phyloP scores from a whole-genome alignment of 1,140 invertebrate species.

The Anastrepha ludens region DNA sequence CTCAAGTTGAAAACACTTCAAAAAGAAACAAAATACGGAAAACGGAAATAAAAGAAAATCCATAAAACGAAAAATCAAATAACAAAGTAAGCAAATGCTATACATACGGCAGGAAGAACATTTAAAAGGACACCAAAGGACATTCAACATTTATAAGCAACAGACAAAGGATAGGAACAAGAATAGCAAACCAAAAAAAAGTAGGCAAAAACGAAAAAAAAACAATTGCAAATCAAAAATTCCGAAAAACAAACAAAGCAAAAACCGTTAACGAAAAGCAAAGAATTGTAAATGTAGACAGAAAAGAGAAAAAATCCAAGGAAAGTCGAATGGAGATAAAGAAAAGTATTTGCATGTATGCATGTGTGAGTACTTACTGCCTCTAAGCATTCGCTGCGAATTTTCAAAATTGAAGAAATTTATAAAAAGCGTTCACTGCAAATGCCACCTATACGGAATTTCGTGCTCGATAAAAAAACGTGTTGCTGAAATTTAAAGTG shows the following conservation, averaged over 20 bases:
- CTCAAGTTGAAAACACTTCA: neutral
- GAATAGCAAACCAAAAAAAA: neutral
- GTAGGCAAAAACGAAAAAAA: neutral
- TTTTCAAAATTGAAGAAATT: neutral
- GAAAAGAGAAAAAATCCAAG: neutral
- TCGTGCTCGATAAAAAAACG: neutral
- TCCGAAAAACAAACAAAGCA: neutral
- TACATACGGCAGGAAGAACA: constrained; percentile 22
- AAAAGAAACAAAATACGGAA: neutral
- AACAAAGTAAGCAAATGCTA: constrained; percentile 12
- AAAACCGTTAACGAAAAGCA: neutral
- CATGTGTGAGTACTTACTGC: neutral
- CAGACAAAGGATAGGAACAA: constrained; percentile 4
- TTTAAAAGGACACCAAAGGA: constrained; percentile 46
- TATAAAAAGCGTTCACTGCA: too few species aligned
- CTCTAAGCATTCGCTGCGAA: neutral
- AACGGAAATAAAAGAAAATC: neutral
- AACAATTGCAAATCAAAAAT: constrained; percentile 43
- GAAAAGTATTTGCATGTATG: neutral
- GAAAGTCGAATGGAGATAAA: neutral
- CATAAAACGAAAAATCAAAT: neutral
- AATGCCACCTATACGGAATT: neutral
- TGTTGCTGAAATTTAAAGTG: constrained; percentile 2
- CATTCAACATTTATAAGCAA: constrained; percentile 40
- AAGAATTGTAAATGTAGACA: constrained; percentile 16